A percentile compares a stretch with the other conserved stretches of the same genome.
These are phyloP conservation scores for Actenoides hombroni DNA, from an alignment of 2,113 vertebrate species.

Conservation along the genomic window DNA sequence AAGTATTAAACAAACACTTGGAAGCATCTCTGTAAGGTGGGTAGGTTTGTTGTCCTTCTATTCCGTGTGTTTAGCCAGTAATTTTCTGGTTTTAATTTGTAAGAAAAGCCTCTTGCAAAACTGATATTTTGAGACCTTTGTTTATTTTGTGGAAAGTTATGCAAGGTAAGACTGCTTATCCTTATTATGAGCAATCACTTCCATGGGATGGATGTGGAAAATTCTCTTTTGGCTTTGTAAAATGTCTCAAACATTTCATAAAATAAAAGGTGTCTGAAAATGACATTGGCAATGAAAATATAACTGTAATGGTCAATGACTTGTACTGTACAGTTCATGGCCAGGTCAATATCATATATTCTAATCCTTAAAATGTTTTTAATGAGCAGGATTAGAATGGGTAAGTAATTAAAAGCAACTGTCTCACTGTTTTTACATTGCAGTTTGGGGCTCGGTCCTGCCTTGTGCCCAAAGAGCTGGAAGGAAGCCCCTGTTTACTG, in stretches of 20 bases:
- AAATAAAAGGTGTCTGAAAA: conserved; percentile 24
- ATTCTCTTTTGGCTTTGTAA: not conserved
- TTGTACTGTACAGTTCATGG: not conserved
- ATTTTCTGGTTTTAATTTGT: not conserved
- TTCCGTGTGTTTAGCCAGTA: not conserved
- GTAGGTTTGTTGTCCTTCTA: not conserved
- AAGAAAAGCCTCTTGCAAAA: not conserved
- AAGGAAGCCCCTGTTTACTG: not conserved
- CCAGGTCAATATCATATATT: not conserved
- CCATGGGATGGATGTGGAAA: not conserved
- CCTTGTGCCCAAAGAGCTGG: not conserved
- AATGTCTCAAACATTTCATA: not conserved
- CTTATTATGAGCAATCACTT: not conserved
- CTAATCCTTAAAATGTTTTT: not conserved
- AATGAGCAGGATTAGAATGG: not conserved
- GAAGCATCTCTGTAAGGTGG: not conserved
- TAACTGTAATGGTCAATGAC: not conserved
- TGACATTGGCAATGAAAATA: not conserved
- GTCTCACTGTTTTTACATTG: not conserved
- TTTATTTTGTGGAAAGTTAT: not conserved
- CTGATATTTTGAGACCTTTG: not conserved
- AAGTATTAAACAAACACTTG: not conserved
- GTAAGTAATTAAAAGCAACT: not conserved
- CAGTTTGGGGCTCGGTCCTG: not conserved
- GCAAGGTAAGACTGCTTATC: not conserved